Evolutionary conservation across 2,113 vertebrate genomes (phyloP).

Genomic region (Mormoops blainvillei): DNA sequence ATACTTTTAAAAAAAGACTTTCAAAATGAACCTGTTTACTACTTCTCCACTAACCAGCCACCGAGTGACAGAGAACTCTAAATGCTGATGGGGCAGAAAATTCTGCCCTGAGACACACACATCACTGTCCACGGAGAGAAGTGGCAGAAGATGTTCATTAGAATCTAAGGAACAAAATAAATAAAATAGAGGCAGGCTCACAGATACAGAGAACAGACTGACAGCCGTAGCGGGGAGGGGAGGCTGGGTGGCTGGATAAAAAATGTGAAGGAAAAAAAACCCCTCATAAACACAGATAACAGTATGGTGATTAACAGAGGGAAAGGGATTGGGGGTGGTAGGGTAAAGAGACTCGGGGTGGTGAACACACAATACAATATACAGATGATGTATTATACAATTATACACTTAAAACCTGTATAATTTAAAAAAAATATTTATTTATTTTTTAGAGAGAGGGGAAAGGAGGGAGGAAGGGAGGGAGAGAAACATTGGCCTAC

Average conservation of each 20-base stretch:
- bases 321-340: neutral
- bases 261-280: neutral
- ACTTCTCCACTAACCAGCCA: neutral
- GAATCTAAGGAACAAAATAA: neutral
- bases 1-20: no score
- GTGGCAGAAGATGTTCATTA: neutral
- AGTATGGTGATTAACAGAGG: neutral
- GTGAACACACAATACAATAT: neutral
- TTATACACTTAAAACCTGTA: neutral
- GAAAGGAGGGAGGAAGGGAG: no score
- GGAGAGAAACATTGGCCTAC: no score
- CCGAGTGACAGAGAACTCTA: neutral
- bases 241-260: no score
- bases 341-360: neutral
- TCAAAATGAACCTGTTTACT: neutral
- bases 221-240: neutral
- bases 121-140: neutral
- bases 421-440: no score
- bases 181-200: neutral
- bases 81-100: neutral
- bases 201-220: neutral
- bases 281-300: neutral
- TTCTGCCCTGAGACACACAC: neutral
- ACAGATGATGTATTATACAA: neutral
- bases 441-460: no score